phyloP scores from a whole-genome alignment of 2,113 vertebrate genomes.

The Stigmatopora nigra region DNA sequence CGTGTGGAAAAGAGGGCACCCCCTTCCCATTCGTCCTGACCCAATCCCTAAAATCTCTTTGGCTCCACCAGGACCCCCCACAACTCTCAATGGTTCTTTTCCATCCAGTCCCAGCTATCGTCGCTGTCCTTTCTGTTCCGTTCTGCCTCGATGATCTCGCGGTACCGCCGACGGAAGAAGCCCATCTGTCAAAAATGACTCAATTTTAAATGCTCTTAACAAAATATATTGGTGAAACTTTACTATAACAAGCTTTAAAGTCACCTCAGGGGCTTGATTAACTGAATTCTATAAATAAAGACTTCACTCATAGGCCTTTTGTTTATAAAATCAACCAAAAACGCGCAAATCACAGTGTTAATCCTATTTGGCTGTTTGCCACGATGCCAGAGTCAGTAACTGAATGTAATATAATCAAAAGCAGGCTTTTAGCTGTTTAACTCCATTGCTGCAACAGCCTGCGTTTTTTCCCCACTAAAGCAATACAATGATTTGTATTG shows the following conservation, averaged over 20 bases:
- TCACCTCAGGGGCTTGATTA: too few relatives aligned
- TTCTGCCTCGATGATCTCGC: conserved; percentile 95
- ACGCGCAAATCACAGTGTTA: too few relatives aligned
- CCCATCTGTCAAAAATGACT: conserved; percentile 79
- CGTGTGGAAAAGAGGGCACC: conserved; percentile 38
- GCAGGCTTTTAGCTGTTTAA: too few relatives aligned
- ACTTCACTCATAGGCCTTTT: too few relatives aligned
- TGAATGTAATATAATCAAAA: too few relatives aligned
- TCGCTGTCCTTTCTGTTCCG: conserved; percentile 94
- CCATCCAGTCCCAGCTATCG: conserved; percentile 96
- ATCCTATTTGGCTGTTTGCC: too few relatives aligned
- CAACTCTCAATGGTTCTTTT: conserved; percentile 84
- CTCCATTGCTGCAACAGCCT: too few relatives aligned
- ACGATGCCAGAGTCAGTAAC: too few relatives aligned
- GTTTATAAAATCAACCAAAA: too few relatives aligned
- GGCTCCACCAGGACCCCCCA: conserved; percentile 79
- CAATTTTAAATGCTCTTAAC: not conserved
- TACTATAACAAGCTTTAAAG: not conserved
- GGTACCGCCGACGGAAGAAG: conserved; percentile 94
- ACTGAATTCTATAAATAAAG: too few relatives aligned
- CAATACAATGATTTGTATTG: too few relatives aligned
- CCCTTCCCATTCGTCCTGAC: conserved; percentile 67
- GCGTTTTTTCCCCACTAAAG: too few relatives aligned
- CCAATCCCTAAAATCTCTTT: conserved; percentile 67
- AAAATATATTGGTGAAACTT: not conserved